phyloP scores from a whole-genome alignment of 2,797 vertebrate species.

The Falco cherrug region DNA sequence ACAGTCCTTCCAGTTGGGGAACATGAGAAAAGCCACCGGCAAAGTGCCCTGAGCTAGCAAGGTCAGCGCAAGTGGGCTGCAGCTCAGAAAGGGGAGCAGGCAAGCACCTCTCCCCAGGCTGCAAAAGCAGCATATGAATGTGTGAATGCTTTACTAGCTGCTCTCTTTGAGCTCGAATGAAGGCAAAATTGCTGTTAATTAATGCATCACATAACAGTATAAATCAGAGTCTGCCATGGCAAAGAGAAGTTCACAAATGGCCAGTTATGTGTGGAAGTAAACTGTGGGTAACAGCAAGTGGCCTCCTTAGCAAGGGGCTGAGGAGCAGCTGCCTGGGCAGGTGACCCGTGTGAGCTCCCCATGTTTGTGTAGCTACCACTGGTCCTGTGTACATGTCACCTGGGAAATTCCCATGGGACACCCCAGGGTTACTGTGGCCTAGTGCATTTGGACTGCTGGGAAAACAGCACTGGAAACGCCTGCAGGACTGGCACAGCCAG shows the following conservation, averaged over 20 bases:
- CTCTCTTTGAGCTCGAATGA: conserved; percentile 6
- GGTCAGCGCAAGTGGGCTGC: not conserved
- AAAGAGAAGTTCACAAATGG: not conserved
- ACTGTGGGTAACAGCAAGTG: not conserved
- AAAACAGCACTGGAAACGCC: not conserved
- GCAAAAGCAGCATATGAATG: not conserved
- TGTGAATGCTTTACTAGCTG: not conserved
- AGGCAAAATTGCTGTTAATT: conserved; percentile 24
- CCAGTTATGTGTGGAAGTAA: not conserved
- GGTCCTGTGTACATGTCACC: not conserved
- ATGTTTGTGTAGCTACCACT: not conserved
- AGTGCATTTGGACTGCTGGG: not conserved
- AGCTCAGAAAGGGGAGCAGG: not conserved
- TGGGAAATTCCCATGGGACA: not conserved
- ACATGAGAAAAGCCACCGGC: not conserved
- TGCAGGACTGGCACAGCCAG: not conserved
- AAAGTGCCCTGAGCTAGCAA: not conserved
- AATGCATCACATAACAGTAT: not conserved
- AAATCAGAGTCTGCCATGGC: not conserved
- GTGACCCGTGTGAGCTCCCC: fast-evolving
- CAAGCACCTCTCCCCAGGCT: not conserved
- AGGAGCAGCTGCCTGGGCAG: not conserved
- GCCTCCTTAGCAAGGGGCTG: not conserved
- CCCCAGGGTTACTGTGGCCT: fast-evolving
- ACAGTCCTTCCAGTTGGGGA: not conserved